These are phyloP conservation scores for Nothura maculosa DNA, from an alignment of 2,797 vertebrate species.

Conservation along the genomic window DNA sequence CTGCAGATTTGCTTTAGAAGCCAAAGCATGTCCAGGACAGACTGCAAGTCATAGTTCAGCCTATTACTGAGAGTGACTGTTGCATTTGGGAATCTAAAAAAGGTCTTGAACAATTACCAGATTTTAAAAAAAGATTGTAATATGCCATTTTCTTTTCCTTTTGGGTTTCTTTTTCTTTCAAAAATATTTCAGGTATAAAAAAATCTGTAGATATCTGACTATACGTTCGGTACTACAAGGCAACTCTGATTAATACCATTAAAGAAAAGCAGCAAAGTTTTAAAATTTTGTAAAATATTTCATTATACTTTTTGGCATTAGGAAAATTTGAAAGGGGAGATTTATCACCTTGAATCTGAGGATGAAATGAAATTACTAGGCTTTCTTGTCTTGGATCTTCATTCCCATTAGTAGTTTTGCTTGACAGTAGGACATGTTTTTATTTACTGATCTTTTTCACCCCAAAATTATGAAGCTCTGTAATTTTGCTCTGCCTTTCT, in stretches of 20 bases:
- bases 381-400: neutral
- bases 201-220: neutral
- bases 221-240: neutral
- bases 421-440: neutral
- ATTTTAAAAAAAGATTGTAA: neutral
- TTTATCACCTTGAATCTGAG: neutral
- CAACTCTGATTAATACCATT: neutral
- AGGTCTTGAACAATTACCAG: neutral
- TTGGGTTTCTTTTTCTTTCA: neutral
- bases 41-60: neutral
- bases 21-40: neutral
- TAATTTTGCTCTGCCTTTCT: neutral
- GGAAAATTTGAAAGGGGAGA: neutral
- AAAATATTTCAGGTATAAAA: neutral
- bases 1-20: neutral
- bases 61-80: neutral
- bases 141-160: neutral
- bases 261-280: neutral
- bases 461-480: accelerated
- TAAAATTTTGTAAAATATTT: neutral
- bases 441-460: neutral
- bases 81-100: neutral
- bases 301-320: neutral
- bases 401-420: neutral
- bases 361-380: neutral